Conservation (phyloP, 2,888 invertebrate species). For the Polia nebulosa region DNA sequence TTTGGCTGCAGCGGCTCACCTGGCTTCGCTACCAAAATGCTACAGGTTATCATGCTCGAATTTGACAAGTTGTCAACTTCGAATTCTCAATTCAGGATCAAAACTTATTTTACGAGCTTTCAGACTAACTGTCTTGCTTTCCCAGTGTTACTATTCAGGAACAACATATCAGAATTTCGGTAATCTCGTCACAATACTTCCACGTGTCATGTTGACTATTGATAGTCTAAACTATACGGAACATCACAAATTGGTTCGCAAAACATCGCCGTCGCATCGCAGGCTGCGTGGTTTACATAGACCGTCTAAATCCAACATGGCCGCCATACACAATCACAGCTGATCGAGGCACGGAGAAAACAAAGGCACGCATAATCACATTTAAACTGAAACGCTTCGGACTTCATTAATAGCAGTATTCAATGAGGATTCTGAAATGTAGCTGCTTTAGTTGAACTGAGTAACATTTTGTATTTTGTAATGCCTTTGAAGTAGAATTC, state of each 20-base stretch:
- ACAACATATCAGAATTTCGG: background rate
- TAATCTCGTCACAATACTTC: constrained; percentile 14
- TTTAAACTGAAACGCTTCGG: constrained; percentile 52
- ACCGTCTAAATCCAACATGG: constrained; percentile 55
- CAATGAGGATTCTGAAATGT: constrained; percentile 42
- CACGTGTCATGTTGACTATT: constrained; percentile 5
- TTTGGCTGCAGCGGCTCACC: no score
- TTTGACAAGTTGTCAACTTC: background rate
- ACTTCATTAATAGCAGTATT: constrained; percentile 52
- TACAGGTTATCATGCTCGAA: no score
- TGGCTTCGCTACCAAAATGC: no score
- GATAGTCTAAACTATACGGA: constrained; percentile 12
- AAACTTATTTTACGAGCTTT: background rate
- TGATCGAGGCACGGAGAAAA: constrained; percentile 49
- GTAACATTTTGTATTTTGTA: constrained; percentile 22
- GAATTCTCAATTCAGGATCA: no score
- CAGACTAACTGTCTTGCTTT: background rate
- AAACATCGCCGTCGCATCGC: constrained; percentile 5
- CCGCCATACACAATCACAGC: constrained; percentile 55
- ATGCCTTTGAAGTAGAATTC: constrained; percentile 11
- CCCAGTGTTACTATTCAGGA: background rate
- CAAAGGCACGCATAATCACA: constrained; percentile 59
- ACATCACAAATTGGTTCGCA: constrained; percentile 20
- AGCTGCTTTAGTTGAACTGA: constrained; percentile 1
- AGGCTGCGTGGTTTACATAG: constrained; percentile 19